Percentiles rank a stretch among this genome's conserved stretches.
These are phyloP conservation scores for Elmis aenea DNA, from an alignment of 2,888 invertebrate genomes.

Conservation along the genomic window DNA sequence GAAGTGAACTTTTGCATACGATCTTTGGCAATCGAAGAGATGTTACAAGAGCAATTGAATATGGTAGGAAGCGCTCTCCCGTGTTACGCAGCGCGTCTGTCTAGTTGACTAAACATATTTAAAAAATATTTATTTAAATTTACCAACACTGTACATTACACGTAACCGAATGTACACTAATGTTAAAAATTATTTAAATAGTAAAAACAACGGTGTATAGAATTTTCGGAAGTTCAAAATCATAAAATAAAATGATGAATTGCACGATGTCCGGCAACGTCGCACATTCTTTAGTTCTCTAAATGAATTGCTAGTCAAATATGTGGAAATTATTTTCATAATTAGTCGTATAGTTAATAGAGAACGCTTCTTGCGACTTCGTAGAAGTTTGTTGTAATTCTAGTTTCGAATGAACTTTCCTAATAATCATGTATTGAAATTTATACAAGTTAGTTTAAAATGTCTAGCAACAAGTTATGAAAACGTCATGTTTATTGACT, in stretches of 20 bases:
- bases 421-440: conserved; percentile 9
- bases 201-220: too few relatives aligned
- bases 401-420: conserved; percentile 10
- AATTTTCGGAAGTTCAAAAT: too few relatives aligned
- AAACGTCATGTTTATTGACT: conserved; percentile 42
- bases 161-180: too few relatives aligned
- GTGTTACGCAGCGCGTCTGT: conserved; percentile 38
- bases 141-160: too few relatives aligned
- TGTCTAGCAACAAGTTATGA: conserved; percentile 8
- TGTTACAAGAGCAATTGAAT: too few relatives aligned
- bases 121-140: too few relatives aligned
- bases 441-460: conserved; percentile 7
- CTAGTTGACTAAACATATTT: too few relatives aligned
- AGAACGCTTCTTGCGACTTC: conserved; percentile 11
- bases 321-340: conserved; percentile 22
- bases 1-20: too few relatives aligned
- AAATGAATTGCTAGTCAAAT: conserved; percentile 28
- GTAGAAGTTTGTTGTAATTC: conserved; percentile 7
- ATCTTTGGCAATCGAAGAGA: too few relatives aligned
- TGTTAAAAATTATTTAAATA: too few relatives aligned
- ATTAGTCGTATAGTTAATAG: conserved; percentile 20
- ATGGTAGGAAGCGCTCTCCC: conserved; percentile 28
- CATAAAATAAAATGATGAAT: conserved; percentile 30
- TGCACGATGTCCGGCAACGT: conserved; percentile 34
- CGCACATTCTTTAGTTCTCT: conserved; percentile 35